Evolutionary conservation across 2,113 vertebrate species (phyloP).

Genomic region (Psophia crepitans): DNA sequence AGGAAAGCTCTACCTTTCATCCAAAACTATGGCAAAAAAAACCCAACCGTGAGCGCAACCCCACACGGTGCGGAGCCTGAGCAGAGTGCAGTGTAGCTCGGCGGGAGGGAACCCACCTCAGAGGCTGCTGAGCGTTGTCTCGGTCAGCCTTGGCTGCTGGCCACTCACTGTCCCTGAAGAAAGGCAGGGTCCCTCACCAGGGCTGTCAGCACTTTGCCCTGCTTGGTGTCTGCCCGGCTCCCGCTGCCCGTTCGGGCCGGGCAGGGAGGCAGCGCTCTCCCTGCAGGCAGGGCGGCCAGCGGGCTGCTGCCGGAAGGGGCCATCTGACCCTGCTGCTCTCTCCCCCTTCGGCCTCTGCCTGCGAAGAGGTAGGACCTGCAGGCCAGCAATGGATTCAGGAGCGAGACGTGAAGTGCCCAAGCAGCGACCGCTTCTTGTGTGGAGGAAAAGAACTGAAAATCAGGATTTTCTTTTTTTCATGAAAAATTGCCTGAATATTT

Average conservation of each 20-base stretch:
- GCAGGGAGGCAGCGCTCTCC: background rate
- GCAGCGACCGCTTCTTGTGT: background rate
- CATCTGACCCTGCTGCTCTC: background rate
- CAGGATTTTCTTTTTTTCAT: background rate
- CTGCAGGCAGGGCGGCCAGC: background rate
- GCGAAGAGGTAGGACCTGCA: background rate
- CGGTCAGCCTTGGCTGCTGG: accelerated
- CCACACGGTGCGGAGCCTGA: accelerated
- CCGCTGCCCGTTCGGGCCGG: background rate
- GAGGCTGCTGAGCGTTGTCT: accelerated
- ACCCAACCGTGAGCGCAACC: no score
- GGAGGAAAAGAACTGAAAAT: background rate
- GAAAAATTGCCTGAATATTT: background rate
- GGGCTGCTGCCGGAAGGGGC: background rate
- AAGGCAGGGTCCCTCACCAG: background rate
- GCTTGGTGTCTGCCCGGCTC: background rate
- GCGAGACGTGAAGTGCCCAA: background rate
- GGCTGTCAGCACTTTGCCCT: background rate
- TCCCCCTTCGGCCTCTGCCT: background rate
- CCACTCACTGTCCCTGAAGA: background rate
- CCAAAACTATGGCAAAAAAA: background rate
- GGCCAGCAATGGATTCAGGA: background rate
- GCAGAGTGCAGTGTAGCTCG: background rate
- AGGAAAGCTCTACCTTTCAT: background rate
- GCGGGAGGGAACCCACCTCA: background rate